Conservation (phyloP, 2,888 invertebrate species). For the Byasa hedistus region DNA sequence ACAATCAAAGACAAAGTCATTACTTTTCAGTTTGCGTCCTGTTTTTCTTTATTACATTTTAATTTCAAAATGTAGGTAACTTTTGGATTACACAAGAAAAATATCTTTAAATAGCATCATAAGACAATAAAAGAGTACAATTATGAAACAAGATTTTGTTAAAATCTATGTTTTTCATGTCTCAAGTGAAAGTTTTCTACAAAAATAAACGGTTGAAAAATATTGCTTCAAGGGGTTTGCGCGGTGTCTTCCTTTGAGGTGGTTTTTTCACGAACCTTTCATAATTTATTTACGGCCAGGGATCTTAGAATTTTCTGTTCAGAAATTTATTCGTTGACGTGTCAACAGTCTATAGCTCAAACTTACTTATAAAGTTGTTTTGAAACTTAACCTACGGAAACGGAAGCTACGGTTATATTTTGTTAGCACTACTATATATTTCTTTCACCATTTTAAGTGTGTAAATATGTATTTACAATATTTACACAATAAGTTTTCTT, state of each 20-base stretch:
- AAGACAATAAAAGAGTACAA: background rate
- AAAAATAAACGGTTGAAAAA: conserved; percentile 12
- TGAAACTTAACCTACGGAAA: no score
- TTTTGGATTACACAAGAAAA: no score
- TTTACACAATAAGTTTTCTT: background rate
- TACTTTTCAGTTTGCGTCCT: background rate
- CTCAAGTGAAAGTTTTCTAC: background rate
- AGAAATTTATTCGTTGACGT: conserved; percentile 18
- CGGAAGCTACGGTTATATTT: no score
- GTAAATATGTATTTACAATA: background rate
- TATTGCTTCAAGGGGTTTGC: conserved; percentile 9
- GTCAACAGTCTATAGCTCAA: background rate
- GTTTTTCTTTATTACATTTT: background rate
- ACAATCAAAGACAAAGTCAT: conserved; percentile 15
- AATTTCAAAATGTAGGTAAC: background rate
- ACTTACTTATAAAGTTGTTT: background rate
- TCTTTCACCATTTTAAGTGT: background rate
- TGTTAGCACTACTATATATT: no score
- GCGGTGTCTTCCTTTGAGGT: conserved; percentile 14
- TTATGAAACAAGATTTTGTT: background rate
- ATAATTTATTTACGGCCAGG: conserved; percentile 25
- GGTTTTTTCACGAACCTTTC: conserved; percentile 16
- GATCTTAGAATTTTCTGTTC: conserved; percentile 16
- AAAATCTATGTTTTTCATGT: background rate
- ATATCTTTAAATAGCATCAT: background rate